Evolutionary conservation across 2,888 invertebrate genomes (phyloP).

Genomic region (Cryptocephalus primarius): DNA sequence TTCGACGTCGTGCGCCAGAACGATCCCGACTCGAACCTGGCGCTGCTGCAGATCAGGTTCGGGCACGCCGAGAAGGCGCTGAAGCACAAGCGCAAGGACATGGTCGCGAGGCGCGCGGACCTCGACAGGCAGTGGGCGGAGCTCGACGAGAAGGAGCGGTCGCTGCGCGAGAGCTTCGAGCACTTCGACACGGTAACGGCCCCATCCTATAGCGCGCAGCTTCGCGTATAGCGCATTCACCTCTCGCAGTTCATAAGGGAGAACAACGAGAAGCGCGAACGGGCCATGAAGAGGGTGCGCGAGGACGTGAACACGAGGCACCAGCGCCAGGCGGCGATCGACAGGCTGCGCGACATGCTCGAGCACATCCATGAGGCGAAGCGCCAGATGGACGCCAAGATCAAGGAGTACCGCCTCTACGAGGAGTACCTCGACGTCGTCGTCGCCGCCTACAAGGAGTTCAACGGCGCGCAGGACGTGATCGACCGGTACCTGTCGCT

Average conservation of each 20-base stretch:
- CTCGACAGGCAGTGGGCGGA: slow-evolving; percentile 14
- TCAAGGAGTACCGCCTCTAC: slow-evolving; percentile 47
- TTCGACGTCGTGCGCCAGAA: slow-evolving; percentile 11
- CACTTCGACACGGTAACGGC: slow-evolving; percentile 13
- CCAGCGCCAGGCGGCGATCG: slow-evolving; percentile 40
- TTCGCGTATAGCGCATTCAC: too few species aligned
- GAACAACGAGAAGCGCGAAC: slow-evolving; percentile 52
- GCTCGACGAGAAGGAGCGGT: slow-evolving; percentile 12
- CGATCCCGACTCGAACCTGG: slow-evolving; percentile 9
- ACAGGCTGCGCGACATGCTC: slow-evolving; percentile 3
- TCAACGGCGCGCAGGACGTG: slow-evolving; percentile 49
- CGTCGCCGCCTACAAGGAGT: slow-evolving; percentile 43
- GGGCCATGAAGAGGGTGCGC: slow-evolving; percentile 47
- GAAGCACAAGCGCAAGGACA: slow-evolving; percentile 4
- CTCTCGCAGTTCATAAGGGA: slow-evolving; percentile 48
- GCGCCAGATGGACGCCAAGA: slow-evolving; percentile 41
- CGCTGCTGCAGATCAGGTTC: slow-evolving; percentile 10
- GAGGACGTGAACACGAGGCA: slow-evolving; percentile 43
- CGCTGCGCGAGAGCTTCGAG: slow-evolving; percentile 12
- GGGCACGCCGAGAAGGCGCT: slow-evolving; percentile 11
- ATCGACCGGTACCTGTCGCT: slow-evolving; percentile 53
- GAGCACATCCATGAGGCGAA: slow-evolving; percentile 8
- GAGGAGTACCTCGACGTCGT: slow-evolving; percentile 50
- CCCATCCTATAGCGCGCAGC: too few species aligned
- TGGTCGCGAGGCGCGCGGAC: slow-evolving; percentile 3